Conservation (phyloP, 53 echinoderm and acorn worm species). For the Glandiceps talaboti region DNA sequence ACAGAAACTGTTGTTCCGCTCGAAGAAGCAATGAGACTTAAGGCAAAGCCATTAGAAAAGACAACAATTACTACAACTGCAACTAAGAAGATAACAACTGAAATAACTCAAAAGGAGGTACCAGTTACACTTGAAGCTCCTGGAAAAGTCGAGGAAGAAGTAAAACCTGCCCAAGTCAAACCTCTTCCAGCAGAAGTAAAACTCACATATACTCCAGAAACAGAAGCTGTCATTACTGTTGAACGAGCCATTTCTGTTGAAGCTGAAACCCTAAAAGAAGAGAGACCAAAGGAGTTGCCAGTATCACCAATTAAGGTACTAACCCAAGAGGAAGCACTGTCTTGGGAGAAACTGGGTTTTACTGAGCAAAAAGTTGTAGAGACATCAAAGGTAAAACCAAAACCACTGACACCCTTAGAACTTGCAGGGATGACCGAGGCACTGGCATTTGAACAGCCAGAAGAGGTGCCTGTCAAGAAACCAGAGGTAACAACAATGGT, state of each 20-base stretch:
- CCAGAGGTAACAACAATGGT: background rate
- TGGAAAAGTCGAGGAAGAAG: background rate
- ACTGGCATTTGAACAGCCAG: background rate
- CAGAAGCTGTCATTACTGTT: too few relatives aligned
- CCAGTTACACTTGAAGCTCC: background rate
- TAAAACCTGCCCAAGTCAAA: background rate
- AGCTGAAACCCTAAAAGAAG: constrained; percentile 19
- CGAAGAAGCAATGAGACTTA: background rate
- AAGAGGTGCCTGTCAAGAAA: background rate
- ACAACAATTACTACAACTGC: too few relatives aligned
- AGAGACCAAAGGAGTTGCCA: too few relatives aligned
- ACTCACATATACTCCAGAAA: too few relatives aligned
- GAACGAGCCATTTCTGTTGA: constrained; percentile 13
- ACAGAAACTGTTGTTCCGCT: background rate
- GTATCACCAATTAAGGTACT: background rate
- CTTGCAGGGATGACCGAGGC: background rate
- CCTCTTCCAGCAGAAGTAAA: constrained; percentile 22
- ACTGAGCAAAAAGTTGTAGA: background rate
- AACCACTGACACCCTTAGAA: background rate
- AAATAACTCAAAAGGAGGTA: background rate
- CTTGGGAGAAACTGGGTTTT: background rate
- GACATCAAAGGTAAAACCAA: background rate
- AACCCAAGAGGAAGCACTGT: background rate
- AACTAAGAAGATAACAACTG: background rate
- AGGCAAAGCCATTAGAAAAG: too few relatives aligned